Percentiles rank a stretch among this genome's conserved stretches.
These are phyloP conservation scores for Edolisoma coerulescens DNA, from an alignment of 2,113 vertebrate genomes.

Conservation along the genomic window DNA sequence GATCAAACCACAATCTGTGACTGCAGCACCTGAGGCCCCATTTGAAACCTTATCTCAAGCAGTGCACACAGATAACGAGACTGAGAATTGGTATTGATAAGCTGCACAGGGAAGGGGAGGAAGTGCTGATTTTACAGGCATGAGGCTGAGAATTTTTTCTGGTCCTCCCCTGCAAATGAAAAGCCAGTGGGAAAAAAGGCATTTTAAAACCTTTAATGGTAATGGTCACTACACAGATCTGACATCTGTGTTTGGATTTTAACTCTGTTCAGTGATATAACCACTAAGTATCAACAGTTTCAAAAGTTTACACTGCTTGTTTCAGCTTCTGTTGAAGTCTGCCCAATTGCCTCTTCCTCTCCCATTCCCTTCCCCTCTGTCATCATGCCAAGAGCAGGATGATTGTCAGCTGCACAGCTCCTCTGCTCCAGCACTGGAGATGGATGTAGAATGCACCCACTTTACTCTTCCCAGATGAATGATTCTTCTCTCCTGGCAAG, in stretches of 20 bases:
- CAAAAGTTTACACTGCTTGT: not conserved
- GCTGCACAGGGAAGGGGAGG: not conserved
- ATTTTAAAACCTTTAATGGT: not conserved
- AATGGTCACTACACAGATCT: not conserved
- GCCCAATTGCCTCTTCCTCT: not conserved
- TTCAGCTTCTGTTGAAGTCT: not conserved
- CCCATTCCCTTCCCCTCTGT: not conserved
- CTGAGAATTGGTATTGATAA: not conserved
- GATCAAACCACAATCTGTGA: not conserved
- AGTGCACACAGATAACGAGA: not conserved
- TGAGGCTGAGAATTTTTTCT: not conserved
- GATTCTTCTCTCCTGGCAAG: not conserved
- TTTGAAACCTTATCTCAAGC: not conserved
- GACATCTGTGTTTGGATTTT: not conserved
- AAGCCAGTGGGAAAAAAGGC: not conserved
- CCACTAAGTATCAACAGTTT: not conserved
- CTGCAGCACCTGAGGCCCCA: not conserved
- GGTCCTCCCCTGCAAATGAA: not conserved
- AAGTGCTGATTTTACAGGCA: not conserved
- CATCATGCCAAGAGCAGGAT: not conserved
- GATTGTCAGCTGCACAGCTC: not conserved
- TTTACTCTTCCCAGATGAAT: not conserved
- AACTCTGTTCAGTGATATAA: not conserved
- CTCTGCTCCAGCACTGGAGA: not conserved
- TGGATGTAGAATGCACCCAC: not conserved